Evolutionary conservation across 2,888 invertebrate species (phyloP), one percentile per base, ranked within the genome.

Genomic region (Scaptomyza polygonia): DNA sequence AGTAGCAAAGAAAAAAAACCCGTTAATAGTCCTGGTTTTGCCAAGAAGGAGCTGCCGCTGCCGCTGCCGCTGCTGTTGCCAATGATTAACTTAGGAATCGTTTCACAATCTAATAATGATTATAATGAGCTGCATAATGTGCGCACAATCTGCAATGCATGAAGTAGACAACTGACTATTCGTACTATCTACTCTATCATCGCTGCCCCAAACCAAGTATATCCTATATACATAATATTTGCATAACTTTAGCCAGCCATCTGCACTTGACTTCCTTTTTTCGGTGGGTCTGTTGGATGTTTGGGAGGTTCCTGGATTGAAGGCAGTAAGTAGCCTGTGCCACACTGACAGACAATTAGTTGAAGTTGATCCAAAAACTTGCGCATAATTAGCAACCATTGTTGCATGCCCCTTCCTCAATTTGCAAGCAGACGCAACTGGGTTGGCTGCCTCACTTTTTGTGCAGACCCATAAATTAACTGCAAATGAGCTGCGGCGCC

Each of bases 341-440:
- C 65, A 44, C 43, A 57, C 63, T 62, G 76, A 76, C 67, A 74
- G 73, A 74, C 73, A 74, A 75, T 73, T 65, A 77, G 80, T 59
- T 76, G 58, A 66, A 83, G 83, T 79, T 82, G 79, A 79, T 82
- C 74, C 81, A 79, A 81, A 85, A 82, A 85, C 77, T 79, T 74
- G 64, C 72, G 72, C 82, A 81, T 82, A 81, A 81, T 81, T 81
- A 77, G 81, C 77, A 67, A 72, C 63, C 85, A 82, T 82, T 81
- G 85, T 85, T 71, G 73, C 67, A 55, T 43, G 58, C 44, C 53
- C 45, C 49, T 7, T 21, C 45, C 18, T 7, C 29, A 8, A 5
- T 25, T 25, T 5, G 5, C 21, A 29, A 25, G 4, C 6, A n/a
- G 11, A 5, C 12, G 12, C 16, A 39, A 29, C 27, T 51, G 32